A percentile compares a stretch with the other conserved stretches of the same genome.
Evolutionary conservation across 2,797 vertebrate species (phyloP).

Genomic region (Nannoperca obscura): DNA sequence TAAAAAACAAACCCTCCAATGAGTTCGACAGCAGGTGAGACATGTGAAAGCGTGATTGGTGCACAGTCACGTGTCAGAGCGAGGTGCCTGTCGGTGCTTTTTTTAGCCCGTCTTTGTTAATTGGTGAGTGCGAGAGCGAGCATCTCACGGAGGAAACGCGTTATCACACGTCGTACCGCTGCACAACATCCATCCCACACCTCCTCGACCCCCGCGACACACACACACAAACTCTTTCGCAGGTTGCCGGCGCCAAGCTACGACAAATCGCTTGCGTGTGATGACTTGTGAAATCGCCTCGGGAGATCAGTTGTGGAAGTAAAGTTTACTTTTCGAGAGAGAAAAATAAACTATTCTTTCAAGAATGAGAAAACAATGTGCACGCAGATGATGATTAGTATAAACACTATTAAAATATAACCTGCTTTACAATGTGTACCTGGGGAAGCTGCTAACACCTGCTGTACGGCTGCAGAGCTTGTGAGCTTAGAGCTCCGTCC

Average conservation of each 20-base stretch:
- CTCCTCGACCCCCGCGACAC: constrained; percentile 62
- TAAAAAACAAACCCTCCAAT: constrained; percentile 8
- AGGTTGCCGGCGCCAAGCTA: constrained; percentile 51
- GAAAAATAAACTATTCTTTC: constrained; percentile 24
- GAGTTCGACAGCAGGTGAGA: constrained; percentile 39
- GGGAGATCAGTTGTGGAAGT: constrained; percentile 37
- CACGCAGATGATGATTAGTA: neutral
- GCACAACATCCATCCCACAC: constrained; percentile 64
- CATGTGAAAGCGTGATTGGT: constrained; percentile 24
- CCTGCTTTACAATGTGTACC: neutral
- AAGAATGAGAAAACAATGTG: neutral
- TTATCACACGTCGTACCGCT: constrained; percentile 67
- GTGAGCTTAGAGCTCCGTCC: constrained; percentile 25
- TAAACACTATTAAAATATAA: neutral
- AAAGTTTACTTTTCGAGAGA: constrained; percentile 73
- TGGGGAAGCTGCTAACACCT: constrained; percentile 20
- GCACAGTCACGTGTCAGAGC: constrained; percentile 26
- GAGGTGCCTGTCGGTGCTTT: constrained; percentile 55
- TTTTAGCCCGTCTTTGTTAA: constrained; percentile 79
- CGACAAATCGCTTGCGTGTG: constrained; percentile 56
- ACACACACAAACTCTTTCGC: constrained; percentile 48
- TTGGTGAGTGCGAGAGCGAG: constrained; percentile 75
- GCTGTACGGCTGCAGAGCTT: constrained; percentile 6
- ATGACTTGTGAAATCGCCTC: constrained; percentile 64
- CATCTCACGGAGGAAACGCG: constrained; percentile 70